Conservation (phyloP, 2,797 vertebrate species). For the Diplodus puntazzo region DNA sequence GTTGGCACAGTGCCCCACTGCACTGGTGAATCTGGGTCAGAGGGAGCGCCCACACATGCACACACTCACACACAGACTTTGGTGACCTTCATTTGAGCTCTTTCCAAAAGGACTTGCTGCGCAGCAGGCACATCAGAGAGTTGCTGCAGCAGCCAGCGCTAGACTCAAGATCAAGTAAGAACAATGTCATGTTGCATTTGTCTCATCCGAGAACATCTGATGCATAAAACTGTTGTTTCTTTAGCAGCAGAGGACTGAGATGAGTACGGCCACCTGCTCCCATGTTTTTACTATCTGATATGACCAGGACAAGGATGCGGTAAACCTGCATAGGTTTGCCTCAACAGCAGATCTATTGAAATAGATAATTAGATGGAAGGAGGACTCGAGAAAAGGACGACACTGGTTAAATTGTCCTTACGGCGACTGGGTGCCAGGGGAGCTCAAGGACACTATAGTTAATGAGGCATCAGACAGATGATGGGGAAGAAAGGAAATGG, state of each 20-base stretch:
- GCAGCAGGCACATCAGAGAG: conserved; percentile 14
- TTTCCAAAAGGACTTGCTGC: conserved; percentile 28
- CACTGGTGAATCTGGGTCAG: conserved; percentile 58
- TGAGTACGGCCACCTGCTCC: neutral
- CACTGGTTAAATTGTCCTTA: conserved; percentile 53
- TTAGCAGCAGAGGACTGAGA: neutral
- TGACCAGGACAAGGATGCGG: conserved; percentile 12
- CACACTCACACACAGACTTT: neutral
- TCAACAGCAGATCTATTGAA: conserved; percentile 44
- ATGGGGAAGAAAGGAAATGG: conserved; percentile 61
- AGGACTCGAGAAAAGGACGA: conserved; percentile 44
- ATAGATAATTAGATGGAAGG: conserved; percentile 52
- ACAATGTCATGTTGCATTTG: conserved; percentile 54
- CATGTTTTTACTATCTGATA: neutral
- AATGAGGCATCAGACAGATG: conserved; percentile 73
- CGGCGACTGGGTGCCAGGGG: conserved; percentile 56
- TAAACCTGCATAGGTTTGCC: conserved; percentile 20
- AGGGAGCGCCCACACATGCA: conserved; percentile 2
- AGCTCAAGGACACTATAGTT: conserved; percentile 74
- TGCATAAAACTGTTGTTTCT: conserved; percentile 34
- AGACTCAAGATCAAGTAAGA: conserved; percentile 33
- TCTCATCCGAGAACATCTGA: conserved; percentile 36
- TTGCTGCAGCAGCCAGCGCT: conserved; percentile 3
- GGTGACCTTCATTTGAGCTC: conserved; percentile 41
- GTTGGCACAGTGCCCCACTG: conserved; percentile 44